Evolutionary conservation across 2,113 vertebrate species (phyloP).

Genomic region (Cheirogaleus medius): DNA sequence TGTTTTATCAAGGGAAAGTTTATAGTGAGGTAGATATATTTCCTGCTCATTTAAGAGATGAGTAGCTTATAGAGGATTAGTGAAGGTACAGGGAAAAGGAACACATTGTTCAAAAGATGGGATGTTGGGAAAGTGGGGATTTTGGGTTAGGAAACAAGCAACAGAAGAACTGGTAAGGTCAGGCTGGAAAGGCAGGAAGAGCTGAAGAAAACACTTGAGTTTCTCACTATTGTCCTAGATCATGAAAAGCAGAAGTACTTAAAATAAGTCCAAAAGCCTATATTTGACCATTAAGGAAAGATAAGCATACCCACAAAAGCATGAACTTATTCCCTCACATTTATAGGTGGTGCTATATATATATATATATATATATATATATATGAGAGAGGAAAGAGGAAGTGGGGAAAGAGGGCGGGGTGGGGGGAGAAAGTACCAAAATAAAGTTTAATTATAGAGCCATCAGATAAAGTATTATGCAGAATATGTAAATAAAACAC

Average conservation of each 20-base stretch:
- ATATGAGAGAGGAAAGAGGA: not conserved
- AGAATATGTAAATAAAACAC: not conserved
- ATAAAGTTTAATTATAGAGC: not conserved
- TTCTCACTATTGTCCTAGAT: not conserved
- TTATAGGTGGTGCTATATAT: not conserved
- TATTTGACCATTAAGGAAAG: not conserved
- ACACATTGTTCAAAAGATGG: not conserved
- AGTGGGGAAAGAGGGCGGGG: too few relatives aligned
- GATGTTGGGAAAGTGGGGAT: not conserved
- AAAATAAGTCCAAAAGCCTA: not conserved
- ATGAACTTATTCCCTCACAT: not conserved
- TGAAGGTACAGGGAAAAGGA: not conserved
- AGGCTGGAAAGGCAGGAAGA: not conserved
- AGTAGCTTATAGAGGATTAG: not conserved
- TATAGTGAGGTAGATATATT: not conserved
- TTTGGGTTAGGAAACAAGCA: not conserved
- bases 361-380: too few relatives aligned
- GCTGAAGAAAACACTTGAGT: accelerated
- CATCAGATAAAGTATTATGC: not conserved
- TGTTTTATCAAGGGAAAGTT: not conserved
- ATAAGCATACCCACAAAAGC: not conserved
- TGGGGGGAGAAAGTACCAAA: not conserved
- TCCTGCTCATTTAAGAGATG: not conserved
- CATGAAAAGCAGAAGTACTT: not conserved
- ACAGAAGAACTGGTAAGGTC: not conserved